Evolutionary conservation across 2,797 vertebrate genomes (phyloP).

Genomic region (Rhynchotus rufescens): DNA sequence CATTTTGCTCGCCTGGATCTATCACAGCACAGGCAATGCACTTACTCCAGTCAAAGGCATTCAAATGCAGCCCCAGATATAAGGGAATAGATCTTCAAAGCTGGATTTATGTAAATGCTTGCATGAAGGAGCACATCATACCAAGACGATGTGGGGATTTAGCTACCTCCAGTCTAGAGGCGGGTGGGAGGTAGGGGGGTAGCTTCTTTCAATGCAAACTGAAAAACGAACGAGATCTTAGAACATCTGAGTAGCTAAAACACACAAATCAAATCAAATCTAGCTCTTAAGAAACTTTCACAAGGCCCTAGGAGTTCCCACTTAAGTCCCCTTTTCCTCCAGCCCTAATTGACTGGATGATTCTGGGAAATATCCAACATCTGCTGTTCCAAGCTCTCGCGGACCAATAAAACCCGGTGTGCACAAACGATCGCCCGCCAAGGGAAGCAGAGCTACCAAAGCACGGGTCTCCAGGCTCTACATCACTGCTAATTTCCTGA

Average conservation of each 20-base stretch:
- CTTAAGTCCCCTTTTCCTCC: not conserved
- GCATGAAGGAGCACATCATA: not conserved
- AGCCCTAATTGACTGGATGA: not conserved
- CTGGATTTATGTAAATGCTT: not conserved
- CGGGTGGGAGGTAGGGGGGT: not conserved
- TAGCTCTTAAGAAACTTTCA: not conserved
- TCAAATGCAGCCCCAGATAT: not conserved
- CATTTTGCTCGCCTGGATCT: not conserved
- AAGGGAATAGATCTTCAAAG: not conserved
- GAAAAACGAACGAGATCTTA: not conserved
- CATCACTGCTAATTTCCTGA: not conserved
- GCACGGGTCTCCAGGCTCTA: not conserved
- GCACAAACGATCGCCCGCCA: not conserved
- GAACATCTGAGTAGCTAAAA: not conserved
- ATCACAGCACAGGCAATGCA: not conserved
- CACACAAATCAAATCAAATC: not conserved
- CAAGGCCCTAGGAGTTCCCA: not conserved
- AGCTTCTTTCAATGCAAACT: not conserved
- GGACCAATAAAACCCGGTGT: not conserved
- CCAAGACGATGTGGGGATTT: not conserved
- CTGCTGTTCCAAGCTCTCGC: not conserved
- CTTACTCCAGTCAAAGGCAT: not conserved
- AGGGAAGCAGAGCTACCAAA: not conserved
- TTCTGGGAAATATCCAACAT: not conserved
- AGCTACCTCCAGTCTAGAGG: not conserved